phyloP scores from a whole-genome alignment of 2,113 vertebrate genomes.

The Pterocles orientalis region DNA sequence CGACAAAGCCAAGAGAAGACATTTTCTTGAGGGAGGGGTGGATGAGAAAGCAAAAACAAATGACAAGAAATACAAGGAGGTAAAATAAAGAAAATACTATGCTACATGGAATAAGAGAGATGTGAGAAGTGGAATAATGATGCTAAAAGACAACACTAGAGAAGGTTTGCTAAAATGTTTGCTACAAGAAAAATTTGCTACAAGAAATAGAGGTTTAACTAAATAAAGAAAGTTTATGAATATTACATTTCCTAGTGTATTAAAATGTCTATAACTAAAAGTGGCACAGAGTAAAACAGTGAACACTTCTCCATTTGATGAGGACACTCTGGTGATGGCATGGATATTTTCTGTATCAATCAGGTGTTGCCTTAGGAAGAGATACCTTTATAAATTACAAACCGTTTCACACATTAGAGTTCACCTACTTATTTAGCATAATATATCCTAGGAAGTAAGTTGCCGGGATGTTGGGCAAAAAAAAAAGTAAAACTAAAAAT shows the following conservation, averaged over 20 bases:
- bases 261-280: background rate
- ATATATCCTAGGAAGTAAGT: background rate
- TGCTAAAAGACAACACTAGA: background rate
- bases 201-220: background rate
- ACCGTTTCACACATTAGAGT: background rate
- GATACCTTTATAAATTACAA: background rate
- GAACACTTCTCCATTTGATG: background rate
- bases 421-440: background rate
- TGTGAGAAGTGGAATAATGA: background rate
- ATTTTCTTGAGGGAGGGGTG: background rate
- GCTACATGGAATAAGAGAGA: background rate
- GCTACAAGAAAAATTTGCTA: too few species aligned
- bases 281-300: background rate
- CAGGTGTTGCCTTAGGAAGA: background rate
- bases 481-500: background rate
- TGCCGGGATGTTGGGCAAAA: background rate
- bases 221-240: background rate
- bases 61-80: background rate
- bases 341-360: background rate
- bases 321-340: background rate
- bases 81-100: conserved; percentile 8
- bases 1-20: background rate
- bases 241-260: background rate
- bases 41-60: conserved; percentile 9
- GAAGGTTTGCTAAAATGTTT: background rate